Evolutionary conservation across 2,113 vertebrate genomes (phyloP), one percentile per base, ranked within the genome.

Genomic region (Nothocercus nigrocapillus): DNA sequence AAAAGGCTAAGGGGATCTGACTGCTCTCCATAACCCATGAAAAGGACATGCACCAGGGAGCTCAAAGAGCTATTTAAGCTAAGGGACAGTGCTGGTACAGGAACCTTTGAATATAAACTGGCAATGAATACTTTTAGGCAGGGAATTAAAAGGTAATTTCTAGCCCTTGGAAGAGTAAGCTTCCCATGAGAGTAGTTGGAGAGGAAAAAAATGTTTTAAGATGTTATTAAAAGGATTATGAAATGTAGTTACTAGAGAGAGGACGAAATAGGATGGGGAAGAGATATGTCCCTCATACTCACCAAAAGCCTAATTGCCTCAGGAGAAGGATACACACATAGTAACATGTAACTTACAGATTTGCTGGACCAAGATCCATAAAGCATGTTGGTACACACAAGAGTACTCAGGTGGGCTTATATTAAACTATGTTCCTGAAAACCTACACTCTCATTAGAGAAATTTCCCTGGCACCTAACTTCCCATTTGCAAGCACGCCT

Each of bases 121-220:
- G 12, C 87, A 63, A 88, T 7, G 15, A 68, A 87, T 93, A 91
- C 59, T 93, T 89, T 88, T 79, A 88, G 53, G 49, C 44, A 93
- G 84, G 79, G 95, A 96, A 95, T 95, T 93, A 91, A 93, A 92
- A 94, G 78, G 63, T 75, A 91, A 77, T 89, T 94, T 93, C 72
- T 85, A 70, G 13, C 82, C 40, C 82, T 94, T 94, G 89, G 45
- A 76, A 24, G 22, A 93, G 62, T 8, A 3, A 88, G 70, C 63
- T 95, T 97, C 78, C 67, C 13, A 0, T 77, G 75, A 70, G 84
- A 91, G 70, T 62, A 80, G 49, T 9, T 75, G 44, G 11, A 54
- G 18, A 88, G 30, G 36, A 11, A 91, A 95, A 87, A 73, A 96
- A 85, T 91, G 27, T 76, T 95, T 82, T 51, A 88, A 87, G 67